Base-by-base conservation (phyloP, 2,888 invertebrate genomes). In the Lasiommata megera region DNA sequence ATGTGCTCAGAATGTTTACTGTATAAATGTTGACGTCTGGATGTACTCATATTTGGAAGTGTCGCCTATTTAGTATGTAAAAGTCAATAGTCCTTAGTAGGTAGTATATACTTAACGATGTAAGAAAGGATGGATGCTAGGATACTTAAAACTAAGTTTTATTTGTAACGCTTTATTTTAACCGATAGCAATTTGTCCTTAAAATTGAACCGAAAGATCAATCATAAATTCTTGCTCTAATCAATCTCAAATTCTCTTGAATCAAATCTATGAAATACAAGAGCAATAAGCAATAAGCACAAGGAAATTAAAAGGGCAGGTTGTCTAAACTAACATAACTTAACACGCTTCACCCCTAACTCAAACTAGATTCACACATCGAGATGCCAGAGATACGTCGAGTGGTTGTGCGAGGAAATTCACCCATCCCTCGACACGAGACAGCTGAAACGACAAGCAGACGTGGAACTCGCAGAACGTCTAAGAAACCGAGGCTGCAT, bases 311-410 rank as follows among this genome's bases (percentile, higher is more conserved):
- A 60, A 66, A 67, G 66, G 67, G 60, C 70, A 63, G 67, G 64
- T 67, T 48, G 63, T 65, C 66, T 63, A 64, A 69, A 81, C 80
- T 56, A 65, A 84, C 77, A 92, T 92, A 92, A 84, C 81, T 69
- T 92, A 92, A 87, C 82, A 69, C 54, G 61, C 62, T 69, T 68
- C 66, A 87, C 89, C 66, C 70, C 88, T 93, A 93, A 93, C 93
- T 86, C 87, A 79, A 92, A 81, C 56, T 94, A 97, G 97, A 96
- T 96, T 80, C 96, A 96, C 92, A 95, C 96, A 82, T 94, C 95
- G 79, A 93, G 96, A 77, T 94, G 97, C 81, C 95, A 95, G 86
- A 94, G 95, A 66, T 98, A 96, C 92, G 93, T 94, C 64, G 96
- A 96, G 74, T 93, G 93, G 87, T 92, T 97, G 66, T 93, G 97